Evolutionary conservation across 2,797 vertebrate species (phyloP).

Genomic region (Nannoperca obscura): DNA sequence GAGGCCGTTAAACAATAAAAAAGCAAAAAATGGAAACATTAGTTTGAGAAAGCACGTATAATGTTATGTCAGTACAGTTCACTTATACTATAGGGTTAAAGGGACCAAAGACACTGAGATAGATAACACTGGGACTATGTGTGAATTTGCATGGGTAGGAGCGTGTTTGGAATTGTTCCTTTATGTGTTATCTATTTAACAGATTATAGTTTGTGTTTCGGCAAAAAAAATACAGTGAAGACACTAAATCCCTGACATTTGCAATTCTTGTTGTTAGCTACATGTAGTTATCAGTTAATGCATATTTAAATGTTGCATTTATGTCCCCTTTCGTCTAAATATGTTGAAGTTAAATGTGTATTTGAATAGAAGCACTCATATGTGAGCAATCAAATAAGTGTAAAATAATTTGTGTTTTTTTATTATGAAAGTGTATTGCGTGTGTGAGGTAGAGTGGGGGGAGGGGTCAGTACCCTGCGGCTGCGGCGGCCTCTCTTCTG

Average conservation of each 20-base stretch:
- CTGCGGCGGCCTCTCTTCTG: conserved; percentile 92
- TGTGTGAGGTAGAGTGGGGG: background rate
- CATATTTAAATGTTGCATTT: background rate
- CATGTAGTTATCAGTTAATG: background rate
- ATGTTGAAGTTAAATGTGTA: background rate
- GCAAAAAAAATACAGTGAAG: too few species aligned
- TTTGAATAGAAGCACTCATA: background rate
- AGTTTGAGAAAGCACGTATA: conserved; percentile 16
- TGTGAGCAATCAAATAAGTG: background rate
- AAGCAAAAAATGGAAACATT: conserved; percentile 19
- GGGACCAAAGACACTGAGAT: background rate
- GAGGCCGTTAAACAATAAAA: conserved; percentile 18
- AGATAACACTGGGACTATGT: background rate
- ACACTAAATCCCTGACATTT: background rate
- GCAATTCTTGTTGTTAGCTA: background rate
- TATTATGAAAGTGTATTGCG: background rate
- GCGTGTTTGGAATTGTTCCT: too few species aligned
- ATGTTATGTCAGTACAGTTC: conserved; percentile 24
- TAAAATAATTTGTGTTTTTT: background rate
- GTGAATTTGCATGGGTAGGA: background rate
- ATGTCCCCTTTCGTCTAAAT: background rate
- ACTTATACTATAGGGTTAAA: conserved; percentile 2
- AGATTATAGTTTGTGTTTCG: background rate
- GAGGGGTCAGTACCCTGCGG: conserved; percentile 86
- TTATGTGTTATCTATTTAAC: background rate